Evolutionary conservation across 2,888 invertebrate species (phyloP), one percentile per base, ranked within the genome.

Genomic region (Drosophila peninsularis): DNA sequence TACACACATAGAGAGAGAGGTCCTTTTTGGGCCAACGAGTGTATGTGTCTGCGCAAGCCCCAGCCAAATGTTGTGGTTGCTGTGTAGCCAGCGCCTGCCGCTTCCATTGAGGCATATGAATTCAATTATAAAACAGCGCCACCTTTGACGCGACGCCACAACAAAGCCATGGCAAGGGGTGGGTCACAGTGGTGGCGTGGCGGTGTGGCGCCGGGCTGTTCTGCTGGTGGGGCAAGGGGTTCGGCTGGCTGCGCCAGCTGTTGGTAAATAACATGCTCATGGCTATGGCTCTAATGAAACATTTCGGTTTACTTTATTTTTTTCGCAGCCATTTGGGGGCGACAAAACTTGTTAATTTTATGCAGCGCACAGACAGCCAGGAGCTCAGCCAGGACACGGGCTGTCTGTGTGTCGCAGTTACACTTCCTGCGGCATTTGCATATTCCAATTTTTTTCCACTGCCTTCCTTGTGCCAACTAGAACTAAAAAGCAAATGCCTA

Each of bases 41-140:
- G 37, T 21, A 13, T 21, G 34, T 34, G 52, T 24, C 5, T 24
- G 24, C 27, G 39, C 65, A 55, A 68, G 47, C 53, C 24, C 41
- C 39, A 42, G 49, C 34, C 58, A 54, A 61, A 62, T 60, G 57
- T 63, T 74, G 63, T 57, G 55, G 61, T 63, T 71, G 65, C 67
- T 32, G 47, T 47, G 32, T 47, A 47, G 47, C 47, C 32, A 30
- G 47, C 67, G 71, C 45, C 45, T 62, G 67, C 70, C 58, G 54
- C 74, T 71, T 69, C 78, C 90, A 89, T 88, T 89, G 91, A 91
- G 82, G 91, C 90, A 90, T 85, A 90, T 90, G 91, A 91, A 91
- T 91, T 91, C 90, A 91, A 91, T 91, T 91, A 91, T 89, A 89
- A 75, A 88, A 81, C 84, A 82, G 80, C 80, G 89, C 82, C 88